These are phyloP conservation scores for Eulemur mongoz DNA, from an alignment of 2,797 vertebrate genomes.

Conservation along the genomic window DNA sequence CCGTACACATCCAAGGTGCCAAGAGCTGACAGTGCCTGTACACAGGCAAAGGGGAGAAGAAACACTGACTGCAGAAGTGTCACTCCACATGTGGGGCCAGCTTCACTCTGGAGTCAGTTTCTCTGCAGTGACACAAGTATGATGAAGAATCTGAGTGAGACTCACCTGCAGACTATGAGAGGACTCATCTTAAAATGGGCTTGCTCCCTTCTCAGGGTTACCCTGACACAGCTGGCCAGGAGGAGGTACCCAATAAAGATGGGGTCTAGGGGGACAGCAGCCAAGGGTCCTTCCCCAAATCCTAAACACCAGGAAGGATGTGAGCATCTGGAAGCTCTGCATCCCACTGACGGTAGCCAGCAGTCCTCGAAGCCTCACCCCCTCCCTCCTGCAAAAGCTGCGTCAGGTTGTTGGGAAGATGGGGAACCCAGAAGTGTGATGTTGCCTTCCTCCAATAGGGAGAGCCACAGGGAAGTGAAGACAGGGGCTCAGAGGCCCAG, in stretches of 20 bases:
- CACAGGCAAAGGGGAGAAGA: background rate
- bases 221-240: background rate
- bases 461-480: conserved; percentile 59
- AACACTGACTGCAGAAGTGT: background rate
- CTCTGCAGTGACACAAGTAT: background rate
- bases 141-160: background rate
- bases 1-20: too few species aligned
- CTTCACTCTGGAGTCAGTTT: background rate
- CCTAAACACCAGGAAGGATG: background rate
- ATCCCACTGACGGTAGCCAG: background rate
- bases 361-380: background rate
- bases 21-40: background rate
- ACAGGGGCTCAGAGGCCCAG: conserved; percentile 36
- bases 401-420: conserved; percentile 45
- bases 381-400: conserved; percentile 45
- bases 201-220: background rate
- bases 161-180: background rate
- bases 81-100: background rate
- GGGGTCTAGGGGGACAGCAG: background rate
- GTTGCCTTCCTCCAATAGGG: conserved; percentile 45
- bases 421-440: conserved; percentile 37
- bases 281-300: background rate
- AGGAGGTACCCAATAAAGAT: background rate
- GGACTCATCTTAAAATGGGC: background rate
- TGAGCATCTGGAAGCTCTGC: background rate